Evolutionary conservation across 1,140 invertebrate genomes (phyloP).

Genomic region (Leptinotarsa defecta): DNA sequence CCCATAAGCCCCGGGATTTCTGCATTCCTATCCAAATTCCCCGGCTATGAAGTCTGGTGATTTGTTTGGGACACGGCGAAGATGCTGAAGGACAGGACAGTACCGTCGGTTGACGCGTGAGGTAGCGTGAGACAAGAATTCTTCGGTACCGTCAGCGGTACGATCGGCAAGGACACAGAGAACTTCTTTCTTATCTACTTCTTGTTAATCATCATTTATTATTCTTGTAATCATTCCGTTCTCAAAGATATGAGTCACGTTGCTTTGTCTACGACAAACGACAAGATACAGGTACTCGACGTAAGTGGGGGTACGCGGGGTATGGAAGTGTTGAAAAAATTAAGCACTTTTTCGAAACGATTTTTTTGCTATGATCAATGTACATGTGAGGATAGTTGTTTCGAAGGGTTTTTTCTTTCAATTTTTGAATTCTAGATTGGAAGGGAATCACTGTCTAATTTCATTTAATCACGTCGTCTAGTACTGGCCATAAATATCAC

Average conservation of each 20-base stretch:
- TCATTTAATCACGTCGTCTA: too few relatives aligned
- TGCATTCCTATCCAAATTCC: neutral
- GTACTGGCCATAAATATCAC: too few relatives aligned
- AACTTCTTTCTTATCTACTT: conserved; percentile 28
- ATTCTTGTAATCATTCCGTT: conserved; percentile 26
- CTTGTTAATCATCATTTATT: conserved; percentile 34
- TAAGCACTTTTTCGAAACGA: neutral
- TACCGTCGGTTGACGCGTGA: conserved; percentile 30
- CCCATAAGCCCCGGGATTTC: neutral
- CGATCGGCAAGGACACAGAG: conserved; percentile 27
- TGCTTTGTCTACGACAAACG: conserved; percentile 5
- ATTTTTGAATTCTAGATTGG: neutral
- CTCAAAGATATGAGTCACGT: conserved; percentile 11
- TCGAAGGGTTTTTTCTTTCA: neutral
- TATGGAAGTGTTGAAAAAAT: neutral
- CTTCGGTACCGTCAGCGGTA: conserved; percentile 22
- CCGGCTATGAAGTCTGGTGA: conserved; percentile 9
- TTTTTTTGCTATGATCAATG: too few relatives aligned
- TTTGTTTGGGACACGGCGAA: conserved; percentile 3
- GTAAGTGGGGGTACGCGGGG: neutral
- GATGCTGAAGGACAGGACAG: conserved; percentile 31
- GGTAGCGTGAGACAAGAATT: conserved; percentile 34
- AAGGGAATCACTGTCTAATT: too few relatives aligned
- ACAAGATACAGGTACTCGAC: conserved; percentile 1
- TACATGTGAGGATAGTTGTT: too few relatives aligned